These are phyloP conservation scores for Apotomis capreana DNA, from an alignment of 2,888 invertebrate genomes.

Conservation along the genomic window DNA sequence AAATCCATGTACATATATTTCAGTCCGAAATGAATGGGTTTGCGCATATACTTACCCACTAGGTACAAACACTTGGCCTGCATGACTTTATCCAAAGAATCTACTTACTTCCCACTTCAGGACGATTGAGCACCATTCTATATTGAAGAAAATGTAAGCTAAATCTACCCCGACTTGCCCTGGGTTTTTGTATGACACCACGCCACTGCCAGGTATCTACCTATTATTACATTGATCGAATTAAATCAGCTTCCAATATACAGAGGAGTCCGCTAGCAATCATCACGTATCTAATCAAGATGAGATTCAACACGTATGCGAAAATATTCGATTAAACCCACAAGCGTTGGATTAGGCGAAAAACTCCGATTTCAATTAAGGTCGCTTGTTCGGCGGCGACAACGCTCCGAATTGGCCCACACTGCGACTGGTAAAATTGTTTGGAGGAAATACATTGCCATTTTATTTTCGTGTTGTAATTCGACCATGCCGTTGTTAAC, in stretches of 20 bases:
- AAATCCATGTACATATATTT: too few species aligned
- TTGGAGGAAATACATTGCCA: slow-evolving; percentile 52
- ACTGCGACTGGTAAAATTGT: slow-evolving; percentile 52
- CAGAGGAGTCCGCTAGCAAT: neutral
- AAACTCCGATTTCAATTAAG: slow-evolving; percentile 78
- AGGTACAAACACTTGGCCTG: too few species aligned
- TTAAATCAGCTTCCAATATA: neutral
- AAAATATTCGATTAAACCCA: slow-evolving; percentile 54
- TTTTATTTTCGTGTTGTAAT: slow-evolving; percentile 68
- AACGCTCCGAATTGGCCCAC: slow-evolving; percentile 62
- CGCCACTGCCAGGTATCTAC: too few species aligned
- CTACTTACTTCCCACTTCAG: too few species aligned
- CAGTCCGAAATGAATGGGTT: too few species aligned
- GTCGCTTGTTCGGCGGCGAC: slow-evolving; percentile 68
- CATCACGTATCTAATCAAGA: slow-evolving; percentile 35
- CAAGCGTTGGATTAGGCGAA: slow-evolving; percentile 62
- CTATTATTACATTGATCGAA: neutral
- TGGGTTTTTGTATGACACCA: too few species aligned
- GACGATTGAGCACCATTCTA: too few species aligned
- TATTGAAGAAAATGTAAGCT: too few species aligned
- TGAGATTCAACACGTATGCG: slow-evolving; percentile 32
- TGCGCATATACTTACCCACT: too few species aligned
- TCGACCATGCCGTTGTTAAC: slow-evolving; percentile 59
- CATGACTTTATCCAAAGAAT: too few species aligned
- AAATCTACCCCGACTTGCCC: too few species aligned